Percentiles rank a stretch among this genome's conserved stretches.
phyloP scores from a whole-genome alignment of 2,113 vertebrate species.

The Pampusana beccarii region DNA sequence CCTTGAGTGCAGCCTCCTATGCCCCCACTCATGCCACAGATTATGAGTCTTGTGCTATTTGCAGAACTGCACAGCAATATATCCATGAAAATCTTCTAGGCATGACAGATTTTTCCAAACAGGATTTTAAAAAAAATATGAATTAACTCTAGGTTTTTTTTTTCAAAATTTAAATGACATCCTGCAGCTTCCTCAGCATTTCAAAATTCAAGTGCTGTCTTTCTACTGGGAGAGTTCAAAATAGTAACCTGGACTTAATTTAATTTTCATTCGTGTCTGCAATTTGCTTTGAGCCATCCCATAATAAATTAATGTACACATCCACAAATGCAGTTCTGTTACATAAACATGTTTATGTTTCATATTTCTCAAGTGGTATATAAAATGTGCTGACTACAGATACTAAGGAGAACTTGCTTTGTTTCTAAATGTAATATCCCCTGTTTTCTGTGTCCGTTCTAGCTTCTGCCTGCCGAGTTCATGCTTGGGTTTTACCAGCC shows the following conservation, averaged over 20 bases:
- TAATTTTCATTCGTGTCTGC: constrained; percentile 20
- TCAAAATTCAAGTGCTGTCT: background rate
- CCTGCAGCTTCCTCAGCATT: background rate
- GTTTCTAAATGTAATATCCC: background rate
- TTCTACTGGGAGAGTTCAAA: constrained; percentile 17
- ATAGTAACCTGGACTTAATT: background rate
- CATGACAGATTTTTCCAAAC: background rate
- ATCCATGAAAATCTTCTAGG: background rate
- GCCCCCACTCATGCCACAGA: background rate
- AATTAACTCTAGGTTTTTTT: background rate
- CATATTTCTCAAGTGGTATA: background rate
- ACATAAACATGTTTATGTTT: background rate
- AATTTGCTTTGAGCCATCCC: constrained; percentile 31
- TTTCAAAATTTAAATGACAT: background rate
- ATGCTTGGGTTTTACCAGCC: background rate
- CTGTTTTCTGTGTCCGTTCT: background rate
- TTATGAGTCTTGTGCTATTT: background rate
- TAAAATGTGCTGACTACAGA: background rate
- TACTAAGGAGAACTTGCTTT: background rate
- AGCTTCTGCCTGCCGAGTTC: background rate
- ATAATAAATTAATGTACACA: background rate
- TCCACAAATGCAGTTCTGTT: background rate
- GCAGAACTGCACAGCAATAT: background rate
- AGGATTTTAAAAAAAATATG: background rate
- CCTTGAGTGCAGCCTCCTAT: background rate